Percentiles rank a stretch among this genome's conserved stretches.
Evolutionary conservation across 2,888 invertebrate species (phyloP).

Genomic region (Anodontia alba): DNA sequence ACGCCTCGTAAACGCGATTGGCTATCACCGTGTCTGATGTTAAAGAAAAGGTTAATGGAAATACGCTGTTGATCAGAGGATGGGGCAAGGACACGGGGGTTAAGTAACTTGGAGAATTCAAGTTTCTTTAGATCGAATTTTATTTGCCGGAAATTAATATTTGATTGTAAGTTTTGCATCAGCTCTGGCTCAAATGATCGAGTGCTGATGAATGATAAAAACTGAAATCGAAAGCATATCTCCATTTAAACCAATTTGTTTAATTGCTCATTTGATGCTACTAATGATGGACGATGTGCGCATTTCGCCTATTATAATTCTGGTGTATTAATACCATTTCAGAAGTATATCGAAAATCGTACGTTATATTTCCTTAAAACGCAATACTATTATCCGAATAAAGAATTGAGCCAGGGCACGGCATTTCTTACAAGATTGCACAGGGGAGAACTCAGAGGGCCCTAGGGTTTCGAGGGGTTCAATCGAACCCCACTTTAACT

Average conservation of each 20-base stretch:
- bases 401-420: too few species aligned
- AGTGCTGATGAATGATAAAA: background rate
- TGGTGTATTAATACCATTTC: too few species aligned
- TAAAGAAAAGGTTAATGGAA: background rate
- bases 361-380: too few species aligned
- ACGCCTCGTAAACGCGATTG: background rate
- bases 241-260: background rate
- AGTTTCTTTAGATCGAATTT: slow-evolving; percentile 8
- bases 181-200: background rate
- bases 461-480: too few species aligned
- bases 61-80: background rate
- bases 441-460: too few species aligned
- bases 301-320: too few species aligned
- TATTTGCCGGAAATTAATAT: slow-evolving; percentile 17
- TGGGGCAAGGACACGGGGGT: background rate
- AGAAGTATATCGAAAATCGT: too few species aligned
- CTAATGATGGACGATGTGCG: too few species aligned
- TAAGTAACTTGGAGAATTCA: background rate
- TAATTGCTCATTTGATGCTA: background rate
- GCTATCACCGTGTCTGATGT: background rate
- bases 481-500: too few species aligned
- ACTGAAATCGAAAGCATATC: too few species aligned
- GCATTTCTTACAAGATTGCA: too few species aligned
- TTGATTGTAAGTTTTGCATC: background rate
- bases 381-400: too few species aligned